A percentile compares a stretch with the other conserved stretches of the same genome.
Conservation (phyloP, 2,888 invertebrate genomes). For the Hirudinaria manillensis region DNA sequence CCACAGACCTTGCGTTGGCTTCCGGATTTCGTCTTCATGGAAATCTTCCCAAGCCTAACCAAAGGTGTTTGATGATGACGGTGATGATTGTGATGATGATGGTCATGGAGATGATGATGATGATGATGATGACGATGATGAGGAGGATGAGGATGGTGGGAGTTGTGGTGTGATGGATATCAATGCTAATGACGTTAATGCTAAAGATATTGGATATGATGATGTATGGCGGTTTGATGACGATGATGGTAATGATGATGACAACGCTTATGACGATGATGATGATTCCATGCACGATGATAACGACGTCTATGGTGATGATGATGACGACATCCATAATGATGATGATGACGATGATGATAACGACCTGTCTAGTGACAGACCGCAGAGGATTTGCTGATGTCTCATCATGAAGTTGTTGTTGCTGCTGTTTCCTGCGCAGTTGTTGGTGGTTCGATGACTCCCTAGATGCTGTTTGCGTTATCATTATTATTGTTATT, state of each 20-base stretch:
- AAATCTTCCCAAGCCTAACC: too few species aligned
- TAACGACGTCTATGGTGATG: constrained; percentile 6
- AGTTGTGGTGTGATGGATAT: constrained; percentile 22
- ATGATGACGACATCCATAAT: not conserved
- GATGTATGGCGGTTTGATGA: constrained; percentile 8
- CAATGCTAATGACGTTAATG: constrained; percentile 16
- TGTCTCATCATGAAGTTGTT: too few species aligned
- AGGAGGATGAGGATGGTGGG: constrained; percentile 22
- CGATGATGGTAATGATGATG: constrained; percentile 21
- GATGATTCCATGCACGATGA: constrained; percentile 5
- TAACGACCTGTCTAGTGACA: not conserved
- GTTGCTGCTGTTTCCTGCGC: too few species aligned
- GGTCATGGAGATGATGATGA: constrained; percentile 27
- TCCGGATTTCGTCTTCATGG: too few species aligned
- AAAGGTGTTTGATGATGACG: constrained; percentile 24
- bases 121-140: constrained; percentile 28
- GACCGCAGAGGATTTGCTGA: too few species aligned
- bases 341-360: constrained; percentile 16
- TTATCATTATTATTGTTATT: not conserved
- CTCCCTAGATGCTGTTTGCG: not conserved
- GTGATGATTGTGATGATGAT: constrained; percentile 32
- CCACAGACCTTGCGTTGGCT: too few species aligned
- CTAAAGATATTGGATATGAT: not conserved
- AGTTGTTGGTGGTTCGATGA: too few species aligned
- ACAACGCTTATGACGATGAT: constrained; percentile 15